A percentile compares a stretch with the other conserved stretches of the same genome.
Evolutionary conservation across 2,113 vertebrate genomes (phyloP).

Genomic region (Tricholaema leucomelas): DNA sequence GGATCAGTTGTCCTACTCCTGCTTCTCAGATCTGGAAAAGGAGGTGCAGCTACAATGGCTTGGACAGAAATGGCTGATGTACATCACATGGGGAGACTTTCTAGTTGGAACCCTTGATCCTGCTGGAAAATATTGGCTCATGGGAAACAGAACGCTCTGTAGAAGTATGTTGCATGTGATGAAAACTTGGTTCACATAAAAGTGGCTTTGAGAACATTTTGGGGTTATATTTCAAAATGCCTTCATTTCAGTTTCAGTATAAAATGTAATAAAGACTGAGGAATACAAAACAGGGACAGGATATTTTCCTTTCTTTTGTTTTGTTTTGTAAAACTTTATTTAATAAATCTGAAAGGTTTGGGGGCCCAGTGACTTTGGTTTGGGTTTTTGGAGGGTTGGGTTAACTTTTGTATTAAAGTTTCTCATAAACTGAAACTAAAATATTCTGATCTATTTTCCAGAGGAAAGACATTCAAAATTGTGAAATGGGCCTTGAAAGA

Average conservation of each 20-base stretch:
- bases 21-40: not conserved
- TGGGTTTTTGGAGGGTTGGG: not conserved
- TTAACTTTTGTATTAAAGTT: not conserved
- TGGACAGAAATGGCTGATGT: not conserved
- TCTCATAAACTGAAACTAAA: constrained; percentile 53
- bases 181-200: constrained; percentile 33
- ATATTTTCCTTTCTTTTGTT: not conserved
- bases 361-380: not conserved
- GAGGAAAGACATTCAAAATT: constrained; percentile 35
- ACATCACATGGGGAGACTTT: not conserved
- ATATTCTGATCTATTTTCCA: constrained; percentile 58
- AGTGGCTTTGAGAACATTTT: constrained; percentile 4
- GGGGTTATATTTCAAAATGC: constrained; percentile 32
- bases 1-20: not conserved
- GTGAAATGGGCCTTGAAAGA: constrained; percentile 58
- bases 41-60: not conserved
- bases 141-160: constrained; percentile 6
- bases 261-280: constrained; percentile 42
- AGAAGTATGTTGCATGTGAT: constrained; percentile 23
- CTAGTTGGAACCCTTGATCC: not conserved
- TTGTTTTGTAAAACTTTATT: not conserved
- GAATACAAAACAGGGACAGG: not conserved
- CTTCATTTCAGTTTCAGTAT: constrained; percentile 24
- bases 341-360: constrained; percentile 18
- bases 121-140: not conserved